Evolutionary conservation across 64 coral and sea anemone species (phyloP).

Genomic region (Pachyseris speciosa): DNA sequence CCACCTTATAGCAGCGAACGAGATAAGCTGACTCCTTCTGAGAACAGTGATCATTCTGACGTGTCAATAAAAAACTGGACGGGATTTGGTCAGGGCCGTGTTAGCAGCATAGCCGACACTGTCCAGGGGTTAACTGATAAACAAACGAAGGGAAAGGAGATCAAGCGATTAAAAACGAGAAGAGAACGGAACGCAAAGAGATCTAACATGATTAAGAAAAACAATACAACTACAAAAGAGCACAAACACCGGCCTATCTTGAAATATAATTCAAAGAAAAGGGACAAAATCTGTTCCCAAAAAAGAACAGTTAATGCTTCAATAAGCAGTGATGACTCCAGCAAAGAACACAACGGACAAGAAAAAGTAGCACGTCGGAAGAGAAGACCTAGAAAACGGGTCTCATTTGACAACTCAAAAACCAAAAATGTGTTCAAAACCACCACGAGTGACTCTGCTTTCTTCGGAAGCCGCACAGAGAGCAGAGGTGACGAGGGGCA

Average conservation of each 20-base stretch:
- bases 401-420: background rate
- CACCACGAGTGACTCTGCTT: slow-evolving; percentile 2
- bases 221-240: background rate
- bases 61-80: slow-evolving; percentile 13
- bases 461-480: slow-evolving; percentile 9
- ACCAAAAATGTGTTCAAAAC: background rate
- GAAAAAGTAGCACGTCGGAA: slow-evolving; percentile 42
- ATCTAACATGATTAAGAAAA: background rate
- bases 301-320: background rate
- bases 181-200: background rate
- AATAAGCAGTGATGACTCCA: slow-evolving; percentile 37
- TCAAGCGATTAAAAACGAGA: background rate
- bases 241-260: background rate
- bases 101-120: background rate
- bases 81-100: background rate
- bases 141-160: background rate
- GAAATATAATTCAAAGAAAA: slow-evolving; percentile 16
- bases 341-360: background rate
- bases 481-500: slow-evolving; percentile 26
- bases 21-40: slow-evolving; percentile 3
- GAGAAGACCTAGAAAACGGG: background rate
- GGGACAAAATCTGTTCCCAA: background rate
- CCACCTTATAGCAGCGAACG: slow-evolving; percentile 29
- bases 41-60: background rate
- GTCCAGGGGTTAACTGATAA: background rate